Percentiles rank a stretch among this genome's conserved stretches.
These are phyloP conservation scores for Oxygymnocypris stewartii DNA, from an alignment of 2,113 vertebrate species.

Conservation along the genomic window DNA sequence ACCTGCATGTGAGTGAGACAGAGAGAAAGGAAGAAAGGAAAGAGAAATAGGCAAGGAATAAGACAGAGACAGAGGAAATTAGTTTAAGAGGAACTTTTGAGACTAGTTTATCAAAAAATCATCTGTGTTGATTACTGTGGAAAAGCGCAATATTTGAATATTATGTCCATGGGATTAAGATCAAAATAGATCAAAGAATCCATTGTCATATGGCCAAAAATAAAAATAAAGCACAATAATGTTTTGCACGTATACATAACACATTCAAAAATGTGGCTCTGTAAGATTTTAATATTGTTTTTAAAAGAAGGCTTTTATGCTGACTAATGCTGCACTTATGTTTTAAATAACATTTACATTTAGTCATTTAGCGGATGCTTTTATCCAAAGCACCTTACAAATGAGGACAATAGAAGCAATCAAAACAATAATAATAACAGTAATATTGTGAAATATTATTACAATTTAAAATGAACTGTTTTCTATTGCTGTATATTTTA, in stretches of 20 bases:
- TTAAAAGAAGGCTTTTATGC: background rate
- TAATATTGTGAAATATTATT: background rate
- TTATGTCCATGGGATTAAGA: background rate
- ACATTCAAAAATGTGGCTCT: background rate
- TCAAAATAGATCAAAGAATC: background rate
- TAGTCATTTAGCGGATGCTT: no score
- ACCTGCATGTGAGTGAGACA: conserved; percentile 71
- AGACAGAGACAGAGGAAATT: background rate
- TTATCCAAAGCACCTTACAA: no score
- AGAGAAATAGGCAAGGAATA: background rate
- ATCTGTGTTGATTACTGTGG: background rate
- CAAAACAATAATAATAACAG: no score
- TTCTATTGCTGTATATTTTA: background rate
- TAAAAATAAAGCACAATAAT: background rate
- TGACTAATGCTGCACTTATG: background rate
- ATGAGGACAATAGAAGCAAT: no score
- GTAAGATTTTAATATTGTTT: background rate
- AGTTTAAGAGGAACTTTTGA: background rate
- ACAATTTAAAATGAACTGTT: background rate
- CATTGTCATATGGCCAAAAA: background rate
- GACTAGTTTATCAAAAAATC: background rate
- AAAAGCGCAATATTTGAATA: background rate
- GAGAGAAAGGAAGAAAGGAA: background rate
- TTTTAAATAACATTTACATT: background rate
- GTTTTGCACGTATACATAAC: background rate